Base-by-base conservation (phyloP, 23 tunicate genomes). In the Styela clava region DNA sequence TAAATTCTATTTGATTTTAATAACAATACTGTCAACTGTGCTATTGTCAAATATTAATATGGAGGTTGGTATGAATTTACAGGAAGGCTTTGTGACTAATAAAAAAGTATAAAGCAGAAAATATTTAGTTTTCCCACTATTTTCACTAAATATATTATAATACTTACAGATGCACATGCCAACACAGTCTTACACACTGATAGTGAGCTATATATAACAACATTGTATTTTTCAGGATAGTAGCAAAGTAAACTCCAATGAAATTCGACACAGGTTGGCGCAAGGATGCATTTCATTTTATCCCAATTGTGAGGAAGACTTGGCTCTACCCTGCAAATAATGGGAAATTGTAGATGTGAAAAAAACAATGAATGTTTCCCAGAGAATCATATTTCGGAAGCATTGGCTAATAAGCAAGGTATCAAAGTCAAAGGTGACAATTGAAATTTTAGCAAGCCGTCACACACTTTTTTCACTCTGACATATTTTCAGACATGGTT, bases 191-290 rank as follows among this genome's bases (percentile, higher is more conserved):
- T 52, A 31, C 78, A 63, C 20, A 69, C 16, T 2, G 62, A 5
- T 85, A 91, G 30, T 18, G 97, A 92, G 52, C 84, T 92, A 79
- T 86, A 92, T 70, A 92, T 37, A 24, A 63, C 62, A 23, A 86
- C 72, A 67, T 62, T 52, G 22, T 67, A 81, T 9, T 61, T 56
- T 25, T 32, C 3, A n/a, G 83, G 74, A 20, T 27, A 16, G 1
- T 78, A 90, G 64, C 83, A 67, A 20, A 92, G 73, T 61, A 92
- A 79, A 69, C 88, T 83, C 97, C 97, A 92, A 51, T 92, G 97
- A 25, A 70, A 64, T 24, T 62, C 85, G 27, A 79, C 24, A 35
- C 91, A 92, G 31, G 87, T 25, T 1, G 97, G 97, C 25, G 85
- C 82, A 1, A 92, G 78, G 24, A 92, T 34, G 23, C 64, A 73